These are phyloP conservation scores for Copidosoma aretas DNA, from an alignment of 2,888 invertebrate genomes.

Conservation along the genomic window DNA sequence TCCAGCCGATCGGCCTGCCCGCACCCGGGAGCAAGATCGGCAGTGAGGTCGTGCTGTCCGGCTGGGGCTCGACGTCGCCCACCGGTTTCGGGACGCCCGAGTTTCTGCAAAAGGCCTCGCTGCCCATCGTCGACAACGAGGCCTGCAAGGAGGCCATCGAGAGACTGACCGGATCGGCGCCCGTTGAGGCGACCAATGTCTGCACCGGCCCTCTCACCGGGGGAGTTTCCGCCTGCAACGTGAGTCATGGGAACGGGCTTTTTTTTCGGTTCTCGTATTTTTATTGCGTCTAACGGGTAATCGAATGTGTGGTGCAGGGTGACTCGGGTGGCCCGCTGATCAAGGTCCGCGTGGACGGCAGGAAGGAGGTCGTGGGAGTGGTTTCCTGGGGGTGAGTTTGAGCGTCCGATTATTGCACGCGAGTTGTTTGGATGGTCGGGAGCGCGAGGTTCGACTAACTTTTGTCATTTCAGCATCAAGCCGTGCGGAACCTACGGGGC, in stretches of 20 bases:
- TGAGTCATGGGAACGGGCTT: conserved; percentile 33
- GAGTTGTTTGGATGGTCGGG: too few relatives aligned
- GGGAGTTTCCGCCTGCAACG: conserved; percentile 48
- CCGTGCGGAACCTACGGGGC: conserved; percentile 60
- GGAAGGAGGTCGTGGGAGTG: conserved; percentile 70
- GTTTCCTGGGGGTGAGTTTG: conserved; percentile 63
- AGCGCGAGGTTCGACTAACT: too few relatives aligned
- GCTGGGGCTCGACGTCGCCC: conserved; percentile 62
- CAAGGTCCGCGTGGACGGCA: conserved; percentile 61
- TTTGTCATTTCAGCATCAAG: conserved; percentile 47
- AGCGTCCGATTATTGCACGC: too few relatives aligned
- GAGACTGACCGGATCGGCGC: conserved; percentile 44
- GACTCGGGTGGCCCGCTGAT: conserved; percentile 67
- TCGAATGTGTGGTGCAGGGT: conserved; percentile 57
- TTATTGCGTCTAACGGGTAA: too few relatives aligned
- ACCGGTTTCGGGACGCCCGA: conserved; percentile 46
- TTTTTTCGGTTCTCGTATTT: too few relatives aligned
- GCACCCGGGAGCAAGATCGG: conserved; percentile 44
- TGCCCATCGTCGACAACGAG: conserved; percentile 50
- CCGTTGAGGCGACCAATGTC: conserved; percentile 48
- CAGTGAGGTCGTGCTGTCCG: conserved; percentile 60
- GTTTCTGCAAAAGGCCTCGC: conserved; percentile 51
- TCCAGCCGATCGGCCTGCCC: conserved; percentile 60
- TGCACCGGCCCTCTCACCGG: conserved; percentile 49
- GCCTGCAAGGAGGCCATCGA: conserved; percentile 48